phyloP scores from a whole-genome alignment of 1,140 invertebrate species.

The Drosophila nikananu region DNA sequence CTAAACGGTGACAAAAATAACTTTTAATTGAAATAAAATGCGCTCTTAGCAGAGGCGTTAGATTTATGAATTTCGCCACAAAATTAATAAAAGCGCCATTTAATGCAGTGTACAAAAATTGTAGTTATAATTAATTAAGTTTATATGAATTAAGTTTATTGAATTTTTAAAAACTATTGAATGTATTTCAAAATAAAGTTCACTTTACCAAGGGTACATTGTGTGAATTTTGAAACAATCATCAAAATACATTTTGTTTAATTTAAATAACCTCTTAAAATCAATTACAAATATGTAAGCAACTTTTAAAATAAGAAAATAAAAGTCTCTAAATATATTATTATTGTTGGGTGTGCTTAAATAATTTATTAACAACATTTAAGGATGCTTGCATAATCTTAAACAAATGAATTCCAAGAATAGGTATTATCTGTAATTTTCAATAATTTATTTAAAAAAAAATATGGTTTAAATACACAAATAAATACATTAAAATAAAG shows the following conservation, averaged over 20 bases:
- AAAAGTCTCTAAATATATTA: too few relatives aligned
- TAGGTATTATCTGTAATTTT: too few relatives aligned
- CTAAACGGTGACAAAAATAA: slow-evolving; percentile 56
- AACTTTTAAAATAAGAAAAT: too few relatives aligned
- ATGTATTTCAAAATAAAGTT: background rate
- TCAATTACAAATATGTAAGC: background rate
- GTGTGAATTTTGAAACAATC: background rate
- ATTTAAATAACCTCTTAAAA: background rate
- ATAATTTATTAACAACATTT: too few relatives aligned
- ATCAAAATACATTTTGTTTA: background rate
- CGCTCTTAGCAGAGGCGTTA: slow-evolving; percentile 51
- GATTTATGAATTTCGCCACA: slow-evolving; percentile 54
- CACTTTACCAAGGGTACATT: background rate
- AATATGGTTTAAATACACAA: background rate
- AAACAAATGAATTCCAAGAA: too few relatives aligned
- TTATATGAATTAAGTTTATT: background rate
- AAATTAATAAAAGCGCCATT: slow-evolving; percentile 1
- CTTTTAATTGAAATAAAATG: slow-evolving; percentile 14
- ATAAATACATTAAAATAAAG: background rate
- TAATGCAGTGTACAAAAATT: background rate
- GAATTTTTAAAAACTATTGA: background rate
- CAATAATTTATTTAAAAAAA: background rate
- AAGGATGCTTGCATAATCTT: too few relatives aligned
- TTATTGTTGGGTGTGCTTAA: too few relatives aligned
- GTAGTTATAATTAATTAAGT: background rate